These are phyloP conservation scores for Nilaparvata lugens DNA, from an alignment of 1,140 invertebrate species.

Conservation along the genomic window DNA sequence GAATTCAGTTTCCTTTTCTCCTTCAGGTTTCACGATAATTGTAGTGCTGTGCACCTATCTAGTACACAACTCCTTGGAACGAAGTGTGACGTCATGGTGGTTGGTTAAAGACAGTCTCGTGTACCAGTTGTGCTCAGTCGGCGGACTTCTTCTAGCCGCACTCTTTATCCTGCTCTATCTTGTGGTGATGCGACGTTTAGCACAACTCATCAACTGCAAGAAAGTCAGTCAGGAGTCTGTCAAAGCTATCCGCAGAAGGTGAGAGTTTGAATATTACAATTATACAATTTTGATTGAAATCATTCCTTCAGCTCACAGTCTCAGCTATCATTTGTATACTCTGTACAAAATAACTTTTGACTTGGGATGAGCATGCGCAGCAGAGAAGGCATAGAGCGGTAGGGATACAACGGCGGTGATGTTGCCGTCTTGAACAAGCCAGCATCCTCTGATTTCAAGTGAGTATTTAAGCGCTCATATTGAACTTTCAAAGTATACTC, in stretches of 20 bases:
- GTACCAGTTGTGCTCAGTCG: constrained; percentile 46
- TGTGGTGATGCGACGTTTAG: constrained; percentile 36
- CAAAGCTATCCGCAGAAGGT: constrained; percentile 16
- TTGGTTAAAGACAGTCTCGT: constrained; percentile 42
- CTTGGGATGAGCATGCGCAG: too few relatives aligned
- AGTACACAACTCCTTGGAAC: constrained; percentile 41
- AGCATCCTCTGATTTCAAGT: too few relatives aligned
- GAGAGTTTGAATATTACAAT: background rate
- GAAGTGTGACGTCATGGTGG: constrained; percentile 47
- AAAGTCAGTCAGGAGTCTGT: constrained; percentile 6
- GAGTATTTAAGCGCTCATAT: too few relatives aligned
- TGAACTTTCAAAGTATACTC: too few relatives aligned
- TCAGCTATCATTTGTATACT: too few relatives aligned
- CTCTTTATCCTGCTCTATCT: constrained; percentile 44
- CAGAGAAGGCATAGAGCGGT: too few relatives aligned
- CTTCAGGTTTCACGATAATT: constrained; percentile 43
- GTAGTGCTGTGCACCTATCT: constrained; percentile 46
- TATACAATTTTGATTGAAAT: too few relatives aligned
- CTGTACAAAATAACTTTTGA: too few relatives aligned
- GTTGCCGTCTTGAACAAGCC: too few relatives aligned
- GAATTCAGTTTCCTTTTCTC: background rate
- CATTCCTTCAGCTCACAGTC: too few relatives aligned
- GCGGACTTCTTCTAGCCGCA: constrained; percentile 40
- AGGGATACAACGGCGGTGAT: too few relatives aligned
- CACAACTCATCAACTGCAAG: constrained; percentile 8